Evolutionary conservation across 2,113 vertebrate genomes (phyloP).

Genomic region (Nerophis lumbriciformis): DNA sequence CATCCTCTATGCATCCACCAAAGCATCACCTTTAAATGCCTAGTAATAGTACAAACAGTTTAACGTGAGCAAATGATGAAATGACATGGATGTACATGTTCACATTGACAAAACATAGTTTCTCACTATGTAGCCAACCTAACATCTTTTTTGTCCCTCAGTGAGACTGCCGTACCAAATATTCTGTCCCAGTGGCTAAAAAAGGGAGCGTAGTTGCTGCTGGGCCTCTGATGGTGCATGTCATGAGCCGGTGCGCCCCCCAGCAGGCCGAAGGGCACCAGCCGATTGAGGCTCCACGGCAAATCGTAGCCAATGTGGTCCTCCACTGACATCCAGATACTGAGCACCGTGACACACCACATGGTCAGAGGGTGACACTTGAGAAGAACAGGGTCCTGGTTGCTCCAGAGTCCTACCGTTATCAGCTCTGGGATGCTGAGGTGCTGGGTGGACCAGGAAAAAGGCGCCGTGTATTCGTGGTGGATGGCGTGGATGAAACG

Average conservation of each 20-base stretch:
- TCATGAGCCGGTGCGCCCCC: conserved; percentile 68
- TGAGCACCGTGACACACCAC: conserved; percentile 58
- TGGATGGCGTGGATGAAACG: conserved; percentile 63
- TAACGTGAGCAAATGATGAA: too few relatives aligned
- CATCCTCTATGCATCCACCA: too few relatives aligned
- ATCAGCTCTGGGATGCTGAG: conserved; percentile 66
- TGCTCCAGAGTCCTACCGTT: conserved; percentile 67
- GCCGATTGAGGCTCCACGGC: conserved; percentile 56
- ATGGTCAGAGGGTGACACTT: conserved; percentile 58
- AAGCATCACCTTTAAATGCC: too few relatives aligned
- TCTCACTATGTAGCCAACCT: not conserved
- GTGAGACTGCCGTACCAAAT: conserved; percentile 48
- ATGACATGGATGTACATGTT: too few relatives aligned
- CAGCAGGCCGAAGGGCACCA: conserved; percentile 63
- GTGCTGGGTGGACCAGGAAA: conserved; percentile 64
- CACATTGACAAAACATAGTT: not conserved
- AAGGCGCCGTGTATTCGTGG: conserved; percentile 59
- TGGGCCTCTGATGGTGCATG: conserved; percentile 68
- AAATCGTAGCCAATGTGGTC: conserved; percentile 72
- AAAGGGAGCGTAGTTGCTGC: conserved; percentile 68
- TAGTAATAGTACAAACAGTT: too few relatives aligned
- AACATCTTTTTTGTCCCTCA: conserved; percentile 19
- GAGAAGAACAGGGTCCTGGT: conserved; percentile 56
- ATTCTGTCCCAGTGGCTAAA: conserved; percentile 72
- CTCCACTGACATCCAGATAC: conserved; percentile 70